Conservation (phyloP, 1,140 invertebrate genomes). For the Pogonognathellus flavescens region DNA sequence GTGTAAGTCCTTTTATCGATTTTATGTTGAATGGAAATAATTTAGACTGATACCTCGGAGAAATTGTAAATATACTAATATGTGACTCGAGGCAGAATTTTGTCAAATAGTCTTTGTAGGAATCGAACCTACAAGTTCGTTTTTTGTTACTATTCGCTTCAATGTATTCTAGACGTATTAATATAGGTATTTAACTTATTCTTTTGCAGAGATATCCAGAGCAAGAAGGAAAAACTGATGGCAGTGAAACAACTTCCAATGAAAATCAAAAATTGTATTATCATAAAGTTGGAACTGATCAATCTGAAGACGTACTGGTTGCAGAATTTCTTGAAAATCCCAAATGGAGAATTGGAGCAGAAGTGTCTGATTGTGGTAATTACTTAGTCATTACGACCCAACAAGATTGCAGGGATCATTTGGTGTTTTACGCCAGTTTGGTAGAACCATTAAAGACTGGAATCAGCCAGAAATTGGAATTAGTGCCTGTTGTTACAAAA, state of each 20-base stretch:
- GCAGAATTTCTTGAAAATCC: slow-evolving; percentile 94
- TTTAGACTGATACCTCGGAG: too few relatives aligned
- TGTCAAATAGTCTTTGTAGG: too few relatives aligned
- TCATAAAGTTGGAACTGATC: slow-evolving; percentile 88
- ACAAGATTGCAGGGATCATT: slow-evolving; percentile 90
- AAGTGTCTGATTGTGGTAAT: slow-evolving; percentile 91
- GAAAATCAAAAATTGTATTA: slow-evolving; percentile 95
- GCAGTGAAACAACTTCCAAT: slow-evolving; percentile 89
- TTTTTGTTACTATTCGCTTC: too few relatives aligned
- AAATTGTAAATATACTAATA: too few relatives aligned
- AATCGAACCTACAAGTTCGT: too few relatives aligned
- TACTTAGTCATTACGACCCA: slow-evolving; percentile 85
- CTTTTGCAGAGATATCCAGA: slow-evolving; percentile 78
- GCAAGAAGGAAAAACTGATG: slow-evolving; percentile 83
- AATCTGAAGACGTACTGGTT: slow-evolving; percentile 89
- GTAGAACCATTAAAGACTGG: slow-evolving; percentile 72
- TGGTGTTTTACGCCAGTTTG: slow-evolving; percentile 86
- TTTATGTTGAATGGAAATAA: too few relatives aligned
- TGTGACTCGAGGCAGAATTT: too few relatives aligned
- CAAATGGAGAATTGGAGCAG: slow-evolving; percentile 85
- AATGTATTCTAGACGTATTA: too few relatives aligned
- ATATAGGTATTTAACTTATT: not conserved
- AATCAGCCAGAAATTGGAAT: slow-evolving; percentile 78
- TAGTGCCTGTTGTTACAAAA: slow-evolving; percentile 84
- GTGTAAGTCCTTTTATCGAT: slow-evolving; percentile 74